A percentile compares a stretch with the other conserved stretches of the same genome.
Evolutionary conservation across 2,113 vertebrate genomes (phyloP).

Genomic region (Pedionomus torquatus): DNA sequence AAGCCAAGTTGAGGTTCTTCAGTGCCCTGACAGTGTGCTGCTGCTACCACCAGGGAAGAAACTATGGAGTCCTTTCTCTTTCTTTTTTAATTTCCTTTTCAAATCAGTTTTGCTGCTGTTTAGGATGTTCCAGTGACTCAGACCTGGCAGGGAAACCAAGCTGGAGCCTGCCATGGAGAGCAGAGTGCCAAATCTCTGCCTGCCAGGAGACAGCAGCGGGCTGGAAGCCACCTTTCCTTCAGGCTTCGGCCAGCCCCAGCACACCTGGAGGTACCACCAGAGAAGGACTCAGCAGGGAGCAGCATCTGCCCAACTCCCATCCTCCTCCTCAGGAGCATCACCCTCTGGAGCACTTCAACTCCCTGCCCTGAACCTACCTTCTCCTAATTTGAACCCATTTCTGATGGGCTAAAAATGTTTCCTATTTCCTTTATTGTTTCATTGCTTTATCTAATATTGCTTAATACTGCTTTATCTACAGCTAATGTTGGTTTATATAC

Average conservation of each 20-base stretch:
- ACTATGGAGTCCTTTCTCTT: not conserved
- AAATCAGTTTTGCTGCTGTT: not conserved
- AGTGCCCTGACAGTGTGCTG: not conserved
- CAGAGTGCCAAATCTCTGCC: not conserved
- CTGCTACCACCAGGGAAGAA: not conserved
- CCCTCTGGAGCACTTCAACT: not conserved
- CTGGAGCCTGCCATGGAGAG: not conserved
- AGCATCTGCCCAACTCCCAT: not conserved
- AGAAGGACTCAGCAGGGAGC: not conserved
- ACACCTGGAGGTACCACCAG: not conserved
- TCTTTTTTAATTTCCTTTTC: too few relatives aligned
- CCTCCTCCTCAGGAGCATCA: not conserved
- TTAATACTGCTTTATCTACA: not conserved
- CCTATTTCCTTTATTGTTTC: not conserved
- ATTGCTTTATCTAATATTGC: not conserved
- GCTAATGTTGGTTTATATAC: not conserved
- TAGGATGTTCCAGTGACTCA: not conserved
- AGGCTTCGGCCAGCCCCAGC: not conserved
- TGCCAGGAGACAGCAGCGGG: not conserved
- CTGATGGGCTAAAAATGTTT: not conserved
- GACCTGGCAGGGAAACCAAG: not conserved
- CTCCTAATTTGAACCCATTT: not conserved
- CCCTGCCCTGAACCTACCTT: not conserved
- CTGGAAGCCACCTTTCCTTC: not conserved
- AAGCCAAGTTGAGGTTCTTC: not conserved